phyloP scores from a whole-genome alignment of 1,140 invertebrate genomes.

The Drosophila pruinosa region DNA sequence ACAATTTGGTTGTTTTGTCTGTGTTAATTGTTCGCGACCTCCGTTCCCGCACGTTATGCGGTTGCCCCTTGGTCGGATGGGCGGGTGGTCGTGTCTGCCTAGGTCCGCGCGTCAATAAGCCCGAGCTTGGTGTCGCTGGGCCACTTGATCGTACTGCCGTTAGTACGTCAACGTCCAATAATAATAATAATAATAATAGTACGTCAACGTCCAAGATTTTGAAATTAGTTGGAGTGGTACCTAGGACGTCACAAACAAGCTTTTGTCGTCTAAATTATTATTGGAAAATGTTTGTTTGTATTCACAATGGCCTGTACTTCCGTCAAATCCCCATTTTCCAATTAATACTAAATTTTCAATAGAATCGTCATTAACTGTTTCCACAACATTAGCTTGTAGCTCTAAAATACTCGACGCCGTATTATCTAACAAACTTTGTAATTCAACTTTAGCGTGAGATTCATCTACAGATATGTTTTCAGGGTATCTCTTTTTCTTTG shows the following conservation, averaged over 20 bases:
- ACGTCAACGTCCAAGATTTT: too few relatives aligned
- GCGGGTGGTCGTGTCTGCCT: too few relatives aligned
- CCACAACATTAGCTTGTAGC: slow-evolving; percentile 13
- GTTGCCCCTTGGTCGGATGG: too few relatives aligned
- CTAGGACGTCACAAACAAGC: slow-evolving; percentile 46
- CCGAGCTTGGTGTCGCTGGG: too few relatives aligned
- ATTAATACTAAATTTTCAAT: slow-evolving; percentile 19
- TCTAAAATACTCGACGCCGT: slow-evolving; percentile 17
- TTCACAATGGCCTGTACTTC: slow-evolving; percentile 33
- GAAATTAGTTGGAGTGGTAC: slow-evolving; percentile 25
- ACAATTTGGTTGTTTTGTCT: too few relatives aligned
- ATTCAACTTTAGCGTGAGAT: slow-evolving; percentile 24
- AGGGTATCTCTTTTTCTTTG: too few relatives aligned
- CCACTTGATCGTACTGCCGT: too few relatives aligned
- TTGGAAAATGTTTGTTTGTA: slow-evolving; percentile 34
- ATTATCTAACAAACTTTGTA: slow-evolving; percentile 21
- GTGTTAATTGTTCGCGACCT: too few relatives aligned
- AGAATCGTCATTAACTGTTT: slow-evolving; percentile 5
- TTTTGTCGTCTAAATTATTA: slow-evolving; percentile 21
- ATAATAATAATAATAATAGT: too few relatives aligned
- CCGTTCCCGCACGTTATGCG: too few relatives aligned
- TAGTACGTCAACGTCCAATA: too few relatives aligned
- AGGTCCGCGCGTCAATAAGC: too few relatives aligned
- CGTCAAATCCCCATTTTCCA: slow-evolving; percentile 35
- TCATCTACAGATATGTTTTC: slow-evolving; percentile 21